Conservation (phyloP, 2,113 vertebrate genomes). For the Cyprichromis sp. region DNA sequence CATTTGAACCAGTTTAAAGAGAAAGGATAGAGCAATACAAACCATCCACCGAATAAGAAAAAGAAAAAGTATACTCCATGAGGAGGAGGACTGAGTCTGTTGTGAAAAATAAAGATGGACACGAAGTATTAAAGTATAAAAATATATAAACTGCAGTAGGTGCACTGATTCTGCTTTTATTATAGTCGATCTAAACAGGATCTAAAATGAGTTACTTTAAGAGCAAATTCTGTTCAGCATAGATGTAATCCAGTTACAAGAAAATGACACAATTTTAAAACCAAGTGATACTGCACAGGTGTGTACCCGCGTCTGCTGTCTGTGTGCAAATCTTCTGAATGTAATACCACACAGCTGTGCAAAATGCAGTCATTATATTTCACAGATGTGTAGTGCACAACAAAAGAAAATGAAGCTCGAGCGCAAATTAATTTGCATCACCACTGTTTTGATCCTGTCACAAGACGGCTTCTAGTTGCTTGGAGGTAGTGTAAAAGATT, state of each 20-base stretch:
- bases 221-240: neutral
- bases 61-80: neutral
- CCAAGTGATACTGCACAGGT: neutral
- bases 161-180: neutral
- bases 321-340: neutral
- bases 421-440: neutral
- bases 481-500: neutral
- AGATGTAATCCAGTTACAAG: neutral
- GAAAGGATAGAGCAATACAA: neutral
- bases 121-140: neutral
- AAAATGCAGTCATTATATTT: neutral
- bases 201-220: neutral
- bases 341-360: neutral
- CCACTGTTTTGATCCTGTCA: neutral
- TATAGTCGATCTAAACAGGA: neutral
- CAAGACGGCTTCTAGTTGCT: neutral
- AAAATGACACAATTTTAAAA: neutral
- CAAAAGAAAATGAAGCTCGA: neutral
- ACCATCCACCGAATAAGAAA: neutral
- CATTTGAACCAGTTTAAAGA: neutral
- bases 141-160: neutral
- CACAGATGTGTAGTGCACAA: neutral
- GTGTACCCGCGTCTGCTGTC: neutral
- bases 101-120: neutral
- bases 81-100: neutral